Base-by-base conservation (phyloP, 2,888 invertebrate species). In the Lepidocyrtoides sp. region DNA sequence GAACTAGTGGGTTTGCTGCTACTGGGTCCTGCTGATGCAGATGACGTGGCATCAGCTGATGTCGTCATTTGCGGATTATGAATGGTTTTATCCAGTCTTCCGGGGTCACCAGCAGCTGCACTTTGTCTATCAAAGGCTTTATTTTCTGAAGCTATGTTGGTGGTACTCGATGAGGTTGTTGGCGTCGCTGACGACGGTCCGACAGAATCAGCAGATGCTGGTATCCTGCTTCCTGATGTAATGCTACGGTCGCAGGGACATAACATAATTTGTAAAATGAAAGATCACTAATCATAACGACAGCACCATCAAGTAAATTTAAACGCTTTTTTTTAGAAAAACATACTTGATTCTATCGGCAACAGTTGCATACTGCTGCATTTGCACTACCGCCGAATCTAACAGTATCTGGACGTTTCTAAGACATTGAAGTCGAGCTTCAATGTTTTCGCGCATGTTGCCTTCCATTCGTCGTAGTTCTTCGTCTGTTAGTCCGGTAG, bases 381-480 rank as follows among this genome's bases (percentile, higher is more conserved):
- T 98, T 96, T 99, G 97, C 77, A 98, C 96, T 91, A 98, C 97
- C 2, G 99, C 98, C 60, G 99, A 98, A 95, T 99, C 99, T 94
- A 99, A 95, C 95, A 99, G 97, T 0, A 98, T 96, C 96, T 98
- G 97, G 93, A 98, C 97, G 95, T 98, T 98, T 91, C 97, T 96
- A 81, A 98, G 96, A 94, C 97, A 96, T 96, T 98, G 97, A 92
- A 99, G 97, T 92, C 99, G 96, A 4, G 98, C 98, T 95, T 99
- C 98, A 48, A 99, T 96, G 94, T 98, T 97, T 93, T 97, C 96
- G 92, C 99, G 96, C 94, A 98, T 97, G 93, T 96, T 97, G 41
- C 99, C 99, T 95, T 99, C 99, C 97, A 99, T 97, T 17, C 97
- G 96, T 89, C 96, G 96, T 85, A 99, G 96, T 95, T 99, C 99